Conservation (phyloP, 2,113 vertebrate genomes). For the Naja naja region DNA sequence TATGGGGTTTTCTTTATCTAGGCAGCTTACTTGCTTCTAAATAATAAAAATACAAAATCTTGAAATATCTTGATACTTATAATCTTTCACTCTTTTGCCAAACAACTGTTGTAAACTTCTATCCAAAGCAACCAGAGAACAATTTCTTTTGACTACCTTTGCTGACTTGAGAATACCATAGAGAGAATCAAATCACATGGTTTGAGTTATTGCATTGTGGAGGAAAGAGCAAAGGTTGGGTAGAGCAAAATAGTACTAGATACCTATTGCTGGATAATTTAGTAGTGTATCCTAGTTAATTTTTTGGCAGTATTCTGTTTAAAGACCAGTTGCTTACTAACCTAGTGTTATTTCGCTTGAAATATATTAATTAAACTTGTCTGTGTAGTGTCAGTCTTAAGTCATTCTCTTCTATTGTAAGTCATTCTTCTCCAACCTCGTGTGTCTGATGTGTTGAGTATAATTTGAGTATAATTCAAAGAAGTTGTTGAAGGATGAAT, state of each 20-base stretch:
- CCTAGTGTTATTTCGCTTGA: not conserved
- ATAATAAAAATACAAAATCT: conserved; percentile 9
- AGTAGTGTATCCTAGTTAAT: not conserved
- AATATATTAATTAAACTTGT: not conserved
- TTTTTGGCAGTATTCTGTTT: not conserved
- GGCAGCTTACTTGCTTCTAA: not conserved
- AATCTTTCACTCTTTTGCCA: not conserved
- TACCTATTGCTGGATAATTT: not conserved
- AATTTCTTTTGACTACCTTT: not conserved
- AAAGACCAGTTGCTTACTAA: not conserved
- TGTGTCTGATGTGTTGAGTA: not conserved
- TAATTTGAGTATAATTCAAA: not conserved
- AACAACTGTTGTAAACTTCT: not conserved
- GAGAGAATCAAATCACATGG: not conserved
- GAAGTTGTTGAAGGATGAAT: not conserved
- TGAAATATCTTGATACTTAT: conserved; percentile 9
- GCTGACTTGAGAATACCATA: not conserved
- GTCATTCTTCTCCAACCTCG: not conserved
- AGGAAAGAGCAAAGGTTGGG: not conserved
- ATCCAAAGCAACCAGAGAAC: not conserved
- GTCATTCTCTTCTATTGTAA: not conserved
- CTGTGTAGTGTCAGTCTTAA: not conserved
- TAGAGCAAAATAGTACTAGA: not conserved
- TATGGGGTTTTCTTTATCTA: not conserved
- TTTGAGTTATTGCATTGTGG: not conserved